A percentile compares a stretch with the other conserved stretches of the same genome.
These are phyloP conservation scores for Euclidia mi DNA, from an alignment of 2,888 invertebrate species.

Conservation along the genomic window DNA sequence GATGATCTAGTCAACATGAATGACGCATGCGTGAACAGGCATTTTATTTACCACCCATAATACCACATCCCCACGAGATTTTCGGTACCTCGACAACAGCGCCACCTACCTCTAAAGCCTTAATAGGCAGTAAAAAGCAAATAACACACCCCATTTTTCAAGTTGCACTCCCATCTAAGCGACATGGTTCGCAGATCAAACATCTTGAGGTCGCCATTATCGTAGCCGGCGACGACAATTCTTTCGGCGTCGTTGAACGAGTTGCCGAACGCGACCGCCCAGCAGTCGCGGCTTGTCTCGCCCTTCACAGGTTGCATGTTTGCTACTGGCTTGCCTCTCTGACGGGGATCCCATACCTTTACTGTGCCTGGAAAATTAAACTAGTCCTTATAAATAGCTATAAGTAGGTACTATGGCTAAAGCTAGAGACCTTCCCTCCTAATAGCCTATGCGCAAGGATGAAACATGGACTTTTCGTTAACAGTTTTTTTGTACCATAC, in stretches of 20 bases:
- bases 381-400: background rate
- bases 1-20: too few relatives aligned
- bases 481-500: too few relatives aligned
- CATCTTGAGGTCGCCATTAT: conserved; percentile 98
- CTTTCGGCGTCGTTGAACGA: conserved; percentile 96
- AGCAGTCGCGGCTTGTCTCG: conserved; percentile 95
- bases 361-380: conserved; percentile 93
- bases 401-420: too few relatives aligned
- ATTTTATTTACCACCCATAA: too few relatives aligned
- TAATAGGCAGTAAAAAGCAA: background rate
- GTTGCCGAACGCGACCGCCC: conserved; percentile 98
- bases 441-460: too few relatives aligned
- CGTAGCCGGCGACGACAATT: conserved; percentile 97
- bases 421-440: too few relatives aligned
- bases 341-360: conserved; percentile 98
- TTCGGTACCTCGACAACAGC: too few relatives aligned
- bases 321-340: conserved; percentile 96
- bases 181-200: conserved; percentile 96
- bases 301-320: conserved; percentile 95
- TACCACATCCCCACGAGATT: too few relatives aligned
- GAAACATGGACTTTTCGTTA: too few relatives aligned
- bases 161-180: conserved; percentile 96
- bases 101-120: too few relatives aligned
- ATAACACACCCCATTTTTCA: conserved; percentile 95
- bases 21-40: too few relatives aligned